Base-by-base conservation (phyloP, 2,888 invertebrate genomes). In the Parnassius apollo region DNA sequence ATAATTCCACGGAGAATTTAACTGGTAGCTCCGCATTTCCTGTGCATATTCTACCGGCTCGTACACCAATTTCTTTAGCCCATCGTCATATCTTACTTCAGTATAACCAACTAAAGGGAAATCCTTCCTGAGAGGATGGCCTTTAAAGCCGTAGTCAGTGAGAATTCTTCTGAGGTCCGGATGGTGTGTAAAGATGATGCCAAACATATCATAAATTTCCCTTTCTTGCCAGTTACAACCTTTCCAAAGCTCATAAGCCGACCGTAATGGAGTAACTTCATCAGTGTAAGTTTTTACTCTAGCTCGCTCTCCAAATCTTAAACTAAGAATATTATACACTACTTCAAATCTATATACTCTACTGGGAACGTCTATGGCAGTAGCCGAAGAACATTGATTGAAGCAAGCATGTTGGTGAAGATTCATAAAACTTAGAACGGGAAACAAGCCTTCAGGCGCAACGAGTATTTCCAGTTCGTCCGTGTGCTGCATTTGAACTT, bases 51-150 rank as follows among this genome's bases (percentile, higher is more conserved):
- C 91, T 0, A 88, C 78, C 0, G 91, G 91, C 52, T 91, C 91
- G 64, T 89, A 91, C 0, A 91, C 90, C 1, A 91, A 64, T 62
- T 89, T 90, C 68, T 91, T 91, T 13, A 88, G 64, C 49, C 85
- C 90, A 64, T 91, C 91, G 64, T 91, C 91, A 62, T 91, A 91
- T 13, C 91, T 81, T 11, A 86, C 79, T 72, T 91, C 91, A 2
- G 77, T 82, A 62, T 91, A 91, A 0, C 91, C 91, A 1, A 82
- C 79, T 9, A 87, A 64, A 0, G 91, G 91, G 62, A 86, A 91
- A 66, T 91, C 91, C 64, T 91, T 91, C 57, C 90, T 75, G 18
- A 91, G 66, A 9, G 92, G 92, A 71, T 92, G 91, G 0, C 92
- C 91, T 49, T 60, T 67, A 58, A 91, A 91, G 0, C 91, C 91